Evolutionary conservation across 2,888 invertebrate species (phyloP).

Genomic region (Leucophora obtusa): DNA sequence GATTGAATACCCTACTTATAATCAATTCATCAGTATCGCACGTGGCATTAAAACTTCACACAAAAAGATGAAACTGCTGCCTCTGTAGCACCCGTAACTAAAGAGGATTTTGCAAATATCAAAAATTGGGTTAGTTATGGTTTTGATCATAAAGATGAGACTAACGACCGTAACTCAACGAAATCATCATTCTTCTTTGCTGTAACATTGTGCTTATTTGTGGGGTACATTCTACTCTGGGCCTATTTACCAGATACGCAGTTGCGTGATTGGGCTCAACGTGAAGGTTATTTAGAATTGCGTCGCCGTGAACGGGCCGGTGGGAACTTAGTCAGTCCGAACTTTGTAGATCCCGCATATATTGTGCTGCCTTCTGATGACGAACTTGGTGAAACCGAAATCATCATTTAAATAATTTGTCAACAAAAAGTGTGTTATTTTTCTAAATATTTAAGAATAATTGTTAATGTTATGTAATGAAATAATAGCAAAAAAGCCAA

Average conservation of each 20-base stretch:
- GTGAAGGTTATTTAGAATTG: constrained; percentile 94
- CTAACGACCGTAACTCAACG: constrained; percentile 84
- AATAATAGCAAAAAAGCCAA: constrained; percentile 34
- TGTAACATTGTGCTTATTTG: constrained; percentile 85
- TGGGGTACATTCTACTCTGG: constrained; percentile 83
- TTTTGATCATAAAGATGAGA: constrained; percentile 83
- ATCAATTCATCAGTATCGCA: constrained; percentile 67
- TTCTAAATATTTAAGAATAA: constrained; percentile 51
- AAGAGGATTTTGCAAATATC: constrained; percentile 73
- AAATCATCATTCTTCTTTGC: constrained; percentile 85
- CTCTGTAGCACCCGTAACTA: constrained; percentile 73
- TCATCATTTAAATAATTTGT: constrained; percentile 86
- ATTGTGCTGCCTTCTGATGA: constrained; percentile 91
- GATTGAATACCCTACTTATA: too few relatives aligned
- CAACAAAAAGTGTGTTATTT: constrained; percentile 34
- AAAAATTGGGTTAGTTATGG: constrained; percentile 93
- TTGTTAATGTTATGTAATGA: constrained; percentile 73
- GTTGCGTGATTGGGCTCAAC: constrained; percentile 89
- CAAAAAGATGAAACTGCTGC: constrained; percentile 83
- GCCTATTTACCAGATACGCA: constrained; percentile 88
- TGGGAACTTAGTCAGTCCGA: constrained; percentile 87
- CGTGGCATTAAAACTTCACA: constrained; percentile 78
- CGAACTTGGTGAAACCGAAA: constrained; percentile 90
- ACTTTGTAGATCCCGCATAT: constrained; percentile 86
- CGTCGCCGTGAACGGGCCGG: constrained; percentile 91